Conservation (phyloP, 2,113 vertebrate genomes). For the Orthochromis malagaraziensis region DNA sequence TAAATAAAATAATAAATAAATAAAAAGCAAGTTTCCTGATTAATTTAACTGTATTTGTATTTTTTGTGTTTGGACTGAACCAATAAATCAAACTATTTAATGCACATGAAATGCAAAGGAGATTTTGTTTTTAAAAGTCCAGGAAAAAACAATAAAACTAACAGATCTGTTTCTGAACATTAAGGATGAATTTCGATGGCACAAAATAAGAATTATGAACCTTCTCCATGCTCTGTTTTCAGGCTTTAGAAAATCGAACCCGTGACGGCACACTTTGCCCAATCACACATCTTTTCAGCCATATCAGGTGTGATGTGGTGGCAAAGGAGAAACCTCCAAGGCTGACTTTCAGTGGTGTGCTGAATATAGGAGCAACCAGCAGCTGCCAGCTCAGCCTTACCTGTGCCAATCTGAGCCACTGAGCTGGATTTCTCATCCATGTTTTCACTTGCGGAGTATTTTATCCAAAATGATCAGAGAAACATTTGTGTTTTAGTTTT, state of each 20-base stretch:
- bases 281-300: neutral
- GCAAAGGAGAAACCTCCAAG: neutral
- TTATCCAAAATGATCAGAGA: neutral
- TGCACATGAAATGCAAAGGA: neutral
- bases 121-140: neutral
- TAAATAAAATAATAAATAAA: neutral
- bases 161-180: neutral
- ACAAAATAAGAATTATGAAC: neutral
- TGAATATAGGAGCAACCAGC: neutral
- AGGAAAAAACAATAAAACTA: neutral
- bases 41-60: neutral
- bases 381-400: neutral
- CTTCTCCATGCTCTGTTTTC: neutral
- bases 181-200: neutral
- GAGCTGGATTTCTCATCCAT: neutral
- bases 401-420: neutral
- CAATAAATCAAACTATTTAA: neutral
- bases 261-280: accelerated
- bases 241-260: neutral
- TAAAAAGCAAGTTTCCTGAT: neutral
- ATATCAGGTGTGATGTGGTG: no score
- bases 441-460: neutral
- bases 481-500: neutral
- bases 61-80: neutral
- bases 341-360: neutral